Percentiles rank a stretch among this genome's conserved stretches.
Conservation (phyloP, 2,797 vertebrate species). For the Heterohyrax brucei region DNA sequence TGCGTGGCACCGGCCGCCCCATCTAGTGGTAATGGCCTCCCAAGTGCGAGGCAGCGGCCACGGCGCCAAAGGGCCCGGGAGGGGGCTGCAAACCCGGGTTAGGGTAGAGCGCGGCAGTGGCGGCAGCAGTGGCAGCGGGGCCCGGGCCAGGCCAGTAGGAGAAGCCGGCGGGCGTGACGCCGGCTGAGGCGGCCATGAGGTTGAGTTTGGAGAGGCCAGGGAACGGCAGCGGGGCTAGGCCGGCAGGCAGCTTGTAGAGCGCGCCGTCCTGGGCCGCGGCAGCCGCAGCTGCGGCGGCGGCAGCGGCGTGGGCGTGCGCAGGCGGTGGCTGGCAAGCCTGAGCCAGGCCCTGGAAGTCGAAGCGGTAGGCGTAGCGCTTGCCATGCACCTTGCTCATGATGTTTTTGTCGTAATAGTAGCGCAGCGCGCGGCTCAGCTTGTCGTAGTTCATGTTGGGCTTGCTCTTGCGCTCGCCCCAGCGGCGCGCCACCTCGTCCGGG, state of each 20-base stretch:
- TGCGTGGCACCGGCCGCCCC: slow-evolving; percentile 4
- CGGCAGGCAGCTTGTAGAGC: slow-evolving; percentile 98
- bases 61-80: slow-evolving; percentile 90
- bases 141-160: slow-evolving; percentile 97
- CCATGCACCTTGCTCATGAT: slow-evolving; percentile 99
- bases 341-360: slow-evolving; percentile 98
- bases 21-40: slow-evolving; percentile 96
- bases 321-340: slow-evolving; percentile 97
- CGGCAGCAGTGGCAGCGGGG: slow-evolving; percentile 93
- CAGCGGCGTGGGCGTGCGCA: slow-evolving; percentile 90
- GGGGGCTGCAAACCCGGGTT: slow-evolving; percentile 95
- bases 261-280: slow-evolving; percentile 92
- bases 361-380: slow-evolving; percentile 99
- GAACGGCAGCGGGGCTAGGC: slow-evolving; percentile 97
- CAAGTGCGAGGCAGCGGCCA: slow-evolving; percentile 95
- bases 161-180: slow-evolving; percentile 95
- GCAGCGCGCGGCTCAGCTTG: slow-evolving; percentile 98
- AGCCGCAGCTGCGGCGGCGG: slow-evolving; percentile 91
- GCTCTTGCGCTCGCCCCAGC: slow-evolving; percentile 99
- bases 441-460: slow-evolving; percentile 99
- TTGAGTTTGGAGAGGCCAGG: slow-evolving; percentile 98
- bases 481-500: slow-evolving; percentile 97
- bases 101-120: slow-evolving; percentile 95
- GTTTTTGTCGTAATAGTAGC: slow-evolving; percentile 99
- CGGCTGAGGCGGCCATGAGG: slow-evolving; percentile 94